Base-by-base conservation (phyloP, 2,888 invertebrate genomes). In the Terebella lapidaria region DNA sequence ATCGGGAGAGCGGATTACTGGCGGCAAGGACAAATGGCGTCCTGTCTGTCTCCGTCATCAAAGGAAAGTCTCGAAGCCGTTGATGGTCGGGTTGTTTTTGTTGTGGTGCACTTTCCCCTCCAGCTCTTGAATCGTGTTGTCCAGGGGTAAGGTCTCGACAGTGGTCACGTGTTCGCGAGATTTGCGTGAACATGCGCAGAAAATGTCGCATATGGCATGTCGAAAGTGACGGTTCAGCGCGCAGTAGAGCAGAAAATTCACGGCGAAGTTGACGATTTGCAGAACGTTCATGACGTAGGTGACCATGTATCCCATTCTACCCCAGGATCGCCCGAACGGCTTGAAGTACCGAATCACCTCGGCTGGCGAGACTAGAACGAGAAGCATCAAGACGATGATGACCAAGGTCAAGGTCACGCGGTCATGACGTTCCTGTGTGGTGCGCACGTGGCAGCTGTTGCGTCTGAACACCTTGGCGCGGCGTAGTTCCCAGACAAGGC, bases 331-430 rank as follows among this genome's bases (percentile, higher is more conserved):
- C 25, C 35, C 27, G 61, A 53, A 61, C 18, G 64, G 64, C 27
- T 64, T 55, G 2, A 64, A 51, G 64, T 62, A 64, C 24, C 53
- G 46, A 24, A 64, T 54, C 27, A 74, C 71, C 62, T 77, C 77
- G 0, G 74, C 72, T 4, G 77, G 77, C 10, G 75, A 73, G 26
- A 75, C 76, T 1, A 77, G 64, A 26, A 75, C 69, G 30, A 75
- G 66, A 56, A 75, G 74, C 72, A 77, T 72, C 25, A 74, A 70
- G 1, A 77, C 73, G 30, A 77, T 75, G 24, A 71, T 72, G 20
- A 77, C 72, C 3, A 77, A 64, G 0, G 76, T 77, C 20, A 74
- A 62, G 20, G 76, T 77, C 28, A 77, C 62, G 3, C 72, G 71
- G 56, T 74, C 70, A 47, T 70, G 68, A 2, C 71, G 67, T 56